phyloP scores from a whole-genome alignment of 2,113 vertebrate genomes.

The Gymnorhina tibicen region DNA sequence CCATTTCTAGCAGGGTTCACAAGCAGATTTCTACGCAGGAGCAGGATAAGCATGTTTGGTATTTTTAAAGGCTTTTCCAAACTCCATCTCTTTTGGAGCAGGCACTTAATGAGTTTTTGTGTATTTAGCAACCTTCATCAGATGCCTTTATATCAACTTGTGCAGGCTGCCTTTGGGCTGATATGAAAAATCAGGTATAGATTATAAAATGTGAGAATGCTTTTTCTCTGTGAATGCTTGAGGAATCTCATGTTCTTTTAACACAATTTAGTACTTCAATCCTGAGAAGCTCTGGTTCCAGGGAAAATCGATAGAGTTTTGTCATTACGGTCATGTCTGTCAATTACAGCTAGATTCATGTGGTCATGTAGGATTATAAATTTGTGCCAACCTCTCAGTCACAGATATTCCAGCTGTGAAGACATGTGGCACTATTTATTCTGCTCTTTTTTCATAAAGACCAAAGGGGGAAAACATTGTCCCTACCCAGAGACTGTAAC shows the following conservation, averaged over 20 bases:
- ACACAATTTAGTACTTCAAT: background rate
- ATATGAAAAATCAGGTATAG: background rate
- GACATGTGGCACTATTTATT: background rate
- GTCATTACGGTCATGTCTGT: background rate
- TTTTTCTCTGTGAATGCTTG: background rate
- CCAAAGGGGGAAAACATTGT: background rate
- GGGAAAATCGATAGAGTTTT: background rate
- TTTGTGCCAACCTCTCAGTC: background rate
- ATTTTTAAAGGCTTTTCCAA: background rate
- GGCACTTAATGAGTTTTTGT: background rate
- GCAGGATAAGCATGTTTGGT: background rate
- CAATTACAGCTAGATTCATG: constrained; percentile 2
- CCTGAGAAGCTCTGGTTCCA: background rate
- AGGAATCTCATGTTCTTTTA: background rate
- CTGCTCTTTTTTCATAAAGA: background rate
- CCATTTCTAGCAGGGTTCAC: background rate
- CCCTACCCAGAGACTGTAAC: background rate
- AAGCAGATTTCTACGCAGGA: background rate
- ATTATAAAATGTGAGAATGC: background rate
- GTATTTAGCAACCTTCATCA: background rate
- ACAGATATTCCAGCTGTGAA: constrained; percentile 8
- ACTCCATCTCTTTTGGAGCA: background rate
- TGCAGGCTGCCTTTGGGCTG: background rate
- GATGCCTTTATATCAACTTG: background rate
- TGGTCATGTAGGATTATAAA: background rate